These are phyloP conservation scores for Poeciliopsis turrubarensis DNA, from an alignment of 2,113 vertebrate genomes.

Conservation along the genomic window DNA sequence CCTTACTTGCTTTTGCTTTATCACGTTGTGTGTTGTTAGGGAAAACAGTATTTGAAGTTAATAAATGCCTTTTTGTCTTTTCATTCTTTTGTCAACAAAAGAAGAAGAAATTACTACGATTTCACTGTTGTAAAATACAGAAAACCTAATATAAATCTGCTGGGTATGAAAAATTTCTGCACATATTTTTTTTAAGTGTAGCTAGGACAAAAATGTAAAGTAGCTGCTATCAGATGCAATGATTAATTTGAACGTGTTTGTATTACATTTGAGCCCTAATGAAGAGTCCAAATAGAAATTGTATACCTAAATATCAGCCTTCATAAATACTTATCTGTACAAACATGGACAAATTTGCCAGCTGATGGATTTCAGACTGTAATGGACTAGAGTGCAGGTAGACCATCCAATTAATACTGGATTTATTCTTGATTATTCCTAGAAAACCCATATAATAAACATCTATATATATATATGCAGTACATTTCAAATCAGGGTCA, in stretches of 20 bases:
- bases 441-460: background rate
- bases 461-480: background rate
- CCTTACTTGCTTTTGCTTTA: background rate
- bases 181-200: background rate
- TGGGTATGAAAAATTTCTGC: conserved; percentile 1
- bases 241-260: background rate
- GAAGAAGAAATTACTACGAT: background rate
- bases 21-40: background rate
- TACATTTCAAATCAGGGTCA: background rate
- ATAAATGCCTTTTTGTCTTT: background rate
- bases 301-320: background rate
- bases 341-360: background rate
- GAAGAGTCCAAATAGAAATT: background rate
- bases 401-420: background rate
- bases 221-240: background rate
- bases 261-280: background rate
- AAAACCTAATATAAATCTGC: background rate
- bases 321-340: background rate
- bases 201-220: too few species aligned
- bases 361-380: background rate
- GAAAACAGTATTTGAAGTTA: background rate
- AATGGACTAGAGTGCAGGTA: background rate
- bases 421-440: background rate
- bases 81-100: background rate
- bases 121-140: background rate